Percentiles rank a stretch among this genome's conserved stretches.
phyloP scores from a whole-genome alignment of 2,888 invertebrate species.

The Drosophila paranaensis region DNA sequence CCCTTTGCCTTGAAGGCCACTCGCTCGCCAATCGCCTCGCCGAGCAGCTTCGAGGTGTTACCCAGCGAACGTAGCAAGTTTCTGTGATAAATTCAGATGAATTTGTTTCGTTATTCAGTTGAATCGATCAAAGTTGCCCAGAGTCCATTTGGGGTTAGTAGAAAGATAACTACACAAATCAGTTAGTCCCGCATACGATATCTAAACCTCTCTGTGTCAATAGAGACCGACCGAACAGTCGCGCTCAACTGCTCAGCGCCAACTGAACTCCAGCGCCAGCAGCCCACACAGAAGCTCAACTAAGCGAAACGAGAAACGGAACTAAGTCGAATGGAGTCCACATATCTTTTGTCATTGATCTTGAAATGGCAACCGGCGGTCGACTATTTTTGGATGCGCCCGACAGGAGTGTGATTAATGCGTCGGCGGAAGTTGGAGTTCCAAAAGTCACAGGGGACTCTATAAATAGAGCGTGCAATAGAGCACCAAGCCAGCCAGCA shows the following conservation, averaged over 20 bases:
- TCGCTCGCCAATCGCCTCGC: conserved; percentile 84
- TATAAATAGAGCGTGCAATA: conserved; percentile 37
- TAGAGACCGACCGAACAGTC: conserved; percentile 5
- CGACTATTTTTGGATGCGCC: conserved; percentile 35
- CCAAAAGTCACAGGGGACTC: conserved; percentile 13
- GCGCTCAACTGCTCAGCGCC: conserved; percentile 10
- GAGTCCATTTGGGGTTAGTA: conserved; percentile 28
- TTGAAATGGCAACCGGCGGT: conserved; percentile 29
- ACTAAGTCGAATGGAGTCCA: conserved; percentile 5
- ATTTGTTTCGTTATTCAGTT: conserved; percentile 7
- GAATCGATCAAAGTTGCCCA: background rate
- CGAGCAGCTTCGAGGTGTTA: conserved; percentile 82
- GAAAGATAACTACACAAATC: conserved; percentile 4
- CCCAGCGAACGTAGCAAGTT: conserved; percentile 84
- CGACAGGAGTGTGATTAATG: conserved; percentile 44
- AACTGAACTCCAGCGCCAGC: conserved; percentile 26
- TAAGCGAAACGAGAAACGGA: conserved; percentile 7
- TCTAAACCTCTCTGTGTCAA: background rate
- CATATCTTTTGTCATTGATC: conserved; percentile 44
- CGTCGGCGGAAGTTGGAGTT: conserved; percentile 41
- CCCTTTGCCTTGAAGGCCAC: conserved; percentile 83
- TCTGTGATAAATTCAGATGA: conserved; percentile 55
- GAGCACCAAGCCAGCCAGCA: background rate
- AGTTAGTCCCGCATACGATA: conserved; percentile 18
- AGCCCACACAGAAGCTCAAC: background rate